Conservation (phyloP, 1,140 invertebrate species). For the Tribolium madens region DNA sequence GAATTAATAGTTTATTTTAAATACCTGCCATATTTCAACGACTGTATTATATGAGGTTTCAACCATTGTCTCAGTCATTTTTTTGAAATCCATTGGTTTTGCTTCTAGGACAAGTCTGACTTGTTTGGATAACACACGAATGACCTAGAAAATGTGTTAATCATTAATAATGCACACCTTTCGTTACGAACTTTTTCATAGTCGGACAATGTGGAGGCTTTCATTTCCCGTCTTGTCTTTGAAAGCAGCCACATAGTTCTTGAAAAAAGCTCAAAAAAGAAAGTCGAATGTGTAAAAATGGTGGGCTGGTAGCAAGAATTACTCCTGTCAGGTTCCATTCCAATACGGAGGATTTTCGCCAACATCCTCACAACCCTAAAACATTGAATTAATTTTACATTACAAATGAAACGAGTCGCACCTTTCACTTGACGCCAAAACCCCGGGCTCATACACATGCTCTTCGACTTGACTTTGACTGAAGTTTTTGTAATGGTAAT, state of each 20-base stretch:
- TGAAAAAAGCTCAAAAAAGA: constrained; percentile 62
- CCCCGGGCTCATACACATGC: constrained; percentile 56
- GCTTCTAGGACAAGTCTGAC: constrained; percentile 54
- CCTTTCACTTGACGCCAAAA: constrained; percentile 59
- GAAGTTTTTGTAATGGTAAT: constrained; percentile 57
- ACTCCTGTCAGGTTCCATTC: constrained; percentile 52
- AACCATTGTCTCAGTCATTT: constrained; percentile 54
- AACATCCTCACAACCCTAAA: constrained; percentile 59
- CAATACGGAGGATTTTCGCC: constrained; percentile 58
- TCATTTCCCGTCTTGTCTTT: constrained; percentile 62
- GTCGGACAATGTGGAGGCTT: constrained; percentile 57
- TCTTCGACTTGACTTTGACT: constrained; percentile 61
- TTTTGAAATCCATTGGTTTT: constrained; percentile 56
- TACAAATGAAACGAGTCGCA: too few species aligned
- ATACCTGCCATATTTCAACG: constrained; percentile 54
- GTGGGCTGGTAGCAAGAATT: constrained; percentile 59
- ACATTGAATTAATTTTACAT: constrained; percentile 20
- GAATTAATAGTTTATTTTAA: background rate
- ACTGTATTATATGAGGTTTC: constrained; percentile 54
- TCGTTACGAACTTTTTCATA: constrained; percentile 57
- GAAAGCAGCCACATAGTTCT: constrained; percentile 62
- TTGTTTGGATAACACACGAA: constrained; percentile 59
- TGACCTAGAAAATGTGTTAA: constrained; percentile 49
- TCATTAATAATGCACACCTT: too few species aligned
- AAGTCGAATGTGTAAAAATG: constrained; percentile 57